Base-by-base conservation (phyloP, 1,140 invertebrate species). In the Thrips palmi region DNA sequence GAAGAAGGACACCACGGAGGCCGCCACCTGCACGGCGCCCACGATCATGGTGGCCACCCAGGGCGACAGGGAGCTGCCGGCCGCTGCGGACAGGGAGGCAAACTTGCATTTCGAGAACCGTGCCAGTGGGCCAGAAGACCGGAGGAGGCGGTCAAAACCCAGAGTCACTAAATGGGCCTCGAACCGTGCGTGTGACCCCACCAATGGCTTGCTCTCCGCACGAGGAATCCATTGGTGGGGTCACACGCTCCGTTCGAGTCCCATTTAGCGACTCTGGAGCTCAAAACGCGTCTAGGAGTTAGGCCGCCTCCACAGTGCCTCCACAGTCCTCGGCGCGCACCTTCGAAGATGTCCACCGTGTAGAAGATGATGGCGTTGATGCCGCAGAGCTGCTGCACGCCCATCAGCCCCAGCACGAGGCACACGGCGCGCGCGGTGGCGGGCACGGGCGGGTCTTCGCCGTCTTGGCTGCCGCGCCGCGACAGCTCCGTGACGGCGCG, bases 291-390 rank as follows among this genome's bases (percentile, higher is more conserved):
- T n/a, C n/a, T n/a, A n/a, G n/a, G n/a, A n/a, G n/a, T n/a, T n/a
- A n/a, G n/a, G n/a, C n/a, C n/a, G n/a, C n/a, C n/a, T n/a, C n/a
- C n/a, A 45, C 7, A 63, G 44, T 30, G 51, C n/a, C n/a, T n/a
- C n/a, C n/a, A n/a, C n/a, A 48, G 11, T 54, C 45, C 15, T 48
- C 51, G 33, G 8, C 62, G 60, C 21, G 50, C 51, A 22, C 24
- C 30, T 33, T 40, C 8, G 45, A 67, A 68, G 11, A 68, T 59
- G 4, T 49, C 43, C 3, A 51, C 55, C 1, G 68, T 62, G 43
- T 72, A 74, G 45, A 71, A 72, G 46, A 73, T 68, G 7, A 76
- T 57, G 7, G 64, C 66, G 48, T 71, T 64, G 10, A 67, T 52
- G 6, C 65, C 67, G 32, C 51, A 55, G 4, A 60, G 44, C 39